These are phyloP conservation scores for Gallinago jamesoni DNA, from an alignment of 2,113 vertebrate genomes.

Conservation along the genomic window DNA sequence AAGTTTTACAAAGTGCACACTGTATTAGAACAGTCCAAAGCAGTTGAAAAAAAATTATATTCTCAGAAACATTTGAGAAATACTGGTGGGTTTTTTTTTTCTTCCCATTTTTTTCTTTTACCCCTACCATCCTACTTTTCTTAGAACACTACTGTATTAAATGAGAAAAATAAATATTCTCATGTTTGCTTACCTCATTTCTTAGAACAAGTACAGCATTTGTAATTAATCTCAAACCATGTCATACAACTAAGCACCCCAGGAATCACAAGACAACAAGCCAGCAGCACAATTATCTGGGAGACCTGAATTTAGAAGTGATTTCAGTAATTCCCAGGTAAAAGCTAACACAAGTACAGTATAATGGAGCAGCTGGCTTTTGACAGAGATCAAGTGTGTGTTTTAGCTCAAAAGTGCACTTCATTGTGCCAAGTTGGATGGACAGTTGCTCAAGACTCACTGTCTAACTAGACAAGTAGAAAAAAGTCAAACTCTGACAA, in stretches of 20 bases:
- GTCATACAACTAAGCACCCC: neutral
- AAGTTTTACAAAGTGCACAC: neutral
- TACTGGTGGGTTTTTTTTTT: neutral
- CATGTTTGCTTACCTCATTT: neutral
- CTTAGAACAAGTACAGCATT: neutral
- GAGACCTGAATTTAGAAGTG: neutral
- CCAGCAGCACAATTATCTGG: neutral
- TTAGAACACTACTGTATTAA: neutral
- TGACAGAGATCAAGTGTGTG: neutral
- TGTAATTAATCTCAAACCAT: neutral
- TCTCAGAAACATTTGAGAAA: neutral
- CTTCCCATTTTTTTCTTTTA: neutral
- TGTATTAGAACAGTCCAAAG: neutral
- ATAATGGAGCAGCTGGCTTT: fast-evolving
- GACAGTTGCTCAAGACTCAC: neutral
- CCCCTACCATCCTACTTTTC: neutral
- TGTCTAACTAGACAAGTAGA: neutral
- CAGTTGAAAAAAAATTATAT: neutral
- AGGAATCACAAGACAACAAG: neutral
- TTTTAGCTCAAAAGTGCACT: neutral
- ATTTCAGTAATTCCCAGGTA: neutral
- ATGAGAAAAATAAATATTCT: neutral
- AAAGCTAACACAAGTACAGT: neutral
- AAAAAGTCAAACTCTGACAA: neutral
- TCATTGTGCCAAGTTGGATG: neutral